Evolutionary conservation across 2,797 vertebrate genomes (phyloP).

Genomic region (Anisognathus igniventris): DNA sequence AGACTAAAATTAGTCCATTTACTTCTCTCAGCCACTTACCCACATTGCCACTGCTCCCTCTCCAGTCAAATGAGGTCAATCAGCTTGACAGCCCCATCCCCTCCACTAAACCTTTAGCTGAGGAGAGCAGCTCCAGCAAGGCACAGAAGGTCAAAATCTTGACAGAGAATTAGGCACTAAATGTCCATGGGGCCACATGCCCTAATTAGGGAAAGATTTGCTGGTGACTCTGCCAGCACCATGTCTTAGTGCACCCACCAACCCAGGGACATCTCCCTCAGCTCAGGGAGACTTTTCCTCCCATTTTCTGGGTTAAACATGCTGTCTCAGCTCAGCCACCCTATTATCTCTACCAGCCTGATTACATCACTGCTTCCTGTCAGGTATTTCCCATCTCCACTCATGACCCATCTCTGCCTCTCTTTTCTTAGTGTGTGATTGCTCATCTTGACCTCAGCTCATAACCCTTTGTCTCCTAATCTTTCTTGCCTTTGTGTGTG

Average conservation of each 20-base stretch:
- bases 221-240: not conserved
- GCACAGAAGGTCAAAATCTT: not conserved
- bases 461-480: not conserved
- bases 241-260: accelerated
- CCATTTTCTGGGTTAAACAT: not conserved
- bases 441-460: not conserved
- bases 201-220: not conserved
- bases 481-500: not conserved
- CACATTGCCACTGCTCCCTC: not conserved
- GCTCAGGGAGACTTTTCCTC: not conserved
- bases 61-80: not conserved
- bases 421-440: not conserved
- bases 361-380: not conserved
- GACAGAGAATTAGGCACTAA: not conserved
- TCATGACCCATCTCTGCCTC: not conserved
- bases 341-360: not conserved
- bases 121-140: not conserved
- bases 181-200: accelerated
- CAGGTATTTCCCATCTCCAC: not conserved
- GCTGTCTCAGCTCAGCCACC: not conserved
- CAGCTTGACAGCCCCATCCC: not conserved
- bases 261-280: not conserved
- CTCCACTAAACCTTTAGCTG: not conserved
- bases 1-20: not conserved
- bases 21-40: not conserved